A percentile compares a stretch with the other conserved stretches of the same genome.
Evolutionary conservation across 2,113 vertebrate genomes (phyloP).

Genomic region (Ictalurus furcatus): DNA sequence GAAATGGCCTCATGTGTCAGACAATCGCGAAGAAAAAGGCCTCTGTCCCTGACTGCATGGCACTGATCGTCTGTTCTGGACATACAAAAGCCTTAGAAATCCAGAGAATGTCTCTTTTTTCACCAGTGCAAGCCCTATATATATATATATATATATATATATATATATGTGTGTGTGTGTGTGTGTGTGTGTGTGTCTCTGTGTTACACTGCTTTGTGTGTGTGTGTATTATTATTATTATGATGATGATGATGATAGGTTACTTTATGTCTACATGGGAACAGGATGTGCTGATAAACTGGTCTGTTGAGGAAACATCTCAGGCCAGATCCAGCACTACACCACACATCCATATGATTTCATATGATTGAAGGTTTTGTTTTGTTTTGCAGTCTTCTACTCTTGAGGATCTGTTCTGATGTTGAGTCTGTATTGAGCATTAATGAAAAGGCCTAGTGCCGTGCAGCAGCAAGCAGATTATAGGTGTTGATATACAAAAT

Average conservation of each 20-base stretch:
- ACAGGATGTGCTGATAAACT: background rate
- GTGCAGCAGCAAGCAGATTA: background rate
- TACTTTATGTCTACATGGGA: slow-evolving; percentile 18
- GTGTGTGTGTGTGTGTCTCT: background rate
- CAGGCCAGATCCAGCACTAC: too few species aligned
- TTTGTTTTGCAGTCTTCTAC: background rate
- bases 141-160: background rate
- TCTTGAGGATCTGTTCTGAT: background rate
- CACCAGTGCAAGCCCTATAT: background rate
- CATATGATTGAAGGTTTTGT: background rate
- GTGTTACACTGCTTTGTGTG: background rate
- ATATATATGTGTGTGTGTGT: background rate
- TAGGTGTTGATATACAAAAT: too few species aligned
- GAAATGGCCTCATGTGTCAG: slow-evolving; percentile 65
- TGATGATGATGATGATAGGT: slow-evolving; percentile 24
- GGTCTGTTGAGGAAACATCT: background rate
- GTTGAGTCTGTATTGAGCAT: background rate
- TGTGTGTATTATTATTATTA: slow-evolving; percentile 1
- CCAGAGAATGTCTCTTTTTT: background rate
- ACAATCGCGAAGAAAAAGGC: slow-evolving; percentile 56
- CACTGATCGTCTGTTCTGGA: slow-evolving; percentile 23
- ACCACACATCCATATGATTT: background rate
- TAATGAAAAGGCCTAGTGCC: slow-evolving; percentile 18
- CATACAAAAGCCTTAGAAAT: slow-evolving; percentile 16
- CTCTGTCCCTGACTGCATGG: slow-evolving; percentile 44